Percentiles rank a stretch among this genome's conserved stretches.
These are phyloP conservation scores for Platycercus adscitus DNA, from an alignment of 2,113 vertebrate genomes.

Conservation along the genomic window DNA sequence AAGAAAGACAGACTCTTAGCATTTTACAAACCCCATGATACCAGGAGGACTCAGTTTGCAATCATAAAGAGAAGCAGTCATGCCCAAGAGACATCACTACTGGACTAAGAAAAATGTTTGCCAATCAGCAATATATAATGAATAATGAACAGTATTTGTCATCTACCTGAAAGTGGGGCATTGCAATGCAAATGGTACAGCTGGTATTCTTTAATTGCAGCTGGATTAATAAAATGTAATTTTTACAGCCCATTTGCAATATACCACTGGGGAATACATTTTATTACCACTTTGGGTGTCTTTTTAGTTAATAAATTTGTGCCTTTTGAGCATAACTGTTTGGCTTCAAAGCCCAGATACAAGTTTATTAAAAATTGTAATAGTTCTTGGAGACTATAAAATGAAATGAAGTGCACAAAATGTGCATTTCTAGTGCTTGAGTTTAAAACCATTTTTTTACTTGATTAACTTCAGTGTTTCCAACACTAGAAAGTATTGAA, in stretches of 20 bases:
- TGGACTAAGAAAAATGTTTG: slow-evolving; percentile 56
- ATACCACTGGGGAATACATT: slow-evolving; percentile 65
- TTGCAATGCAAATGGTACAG: slow-evolving; percentile 61
- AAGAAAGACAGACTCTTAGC: background rate
- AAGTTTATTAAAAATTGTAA: slow-evolving; percentile 82
- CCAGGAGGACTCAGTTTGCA: slow-evolving; percentile 71
- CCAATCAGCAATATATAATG: slow-evolving; percentile 66
- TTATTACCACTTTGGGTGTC: slow-evolving; percentile 75
- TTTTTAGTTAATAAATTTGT: slow-evolving; percentile 78
- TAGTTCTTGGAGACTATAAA: slow-evolving; percentile 78
- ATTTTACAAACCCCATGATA: slow-evolving; percentile 65
- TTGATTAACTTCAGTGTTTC: slow-evolving; percentile 73
- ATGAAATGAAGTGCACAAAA: slow-evolving; percentile 78
- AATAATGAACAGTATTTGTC: slow-evolving; percentile 77
- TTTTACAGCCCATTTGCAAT: slow-evolving; percentile 73
- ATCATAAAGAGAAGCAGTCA: slow-evolving; percentile 73
- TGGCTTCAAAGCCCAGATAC: slow-evolving; percentile 75
- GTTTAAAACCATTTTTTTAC: slow-evolving; percentile 73
- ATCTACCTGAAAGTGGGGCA: slow-evolving; percentile 36
- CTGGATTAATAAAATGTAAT: slow-evolving; percentile 77
- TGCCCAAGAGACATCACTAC: slow-evolving; percentile 58
- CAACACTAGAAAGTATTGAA: slow-evolving; percentile 48
- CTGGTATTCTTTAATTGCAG: slow-evolving; percentile 75
- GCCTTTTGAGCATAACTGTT: slow-evolving; percentile 74
- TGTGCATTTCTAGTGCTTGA: slow-evolving; percentile 71